These are phyloP conservation scores for Aricia agestis DNA, from an alignment of 1,140 invertebrate species.

Conservation along the genomic window DNA sequence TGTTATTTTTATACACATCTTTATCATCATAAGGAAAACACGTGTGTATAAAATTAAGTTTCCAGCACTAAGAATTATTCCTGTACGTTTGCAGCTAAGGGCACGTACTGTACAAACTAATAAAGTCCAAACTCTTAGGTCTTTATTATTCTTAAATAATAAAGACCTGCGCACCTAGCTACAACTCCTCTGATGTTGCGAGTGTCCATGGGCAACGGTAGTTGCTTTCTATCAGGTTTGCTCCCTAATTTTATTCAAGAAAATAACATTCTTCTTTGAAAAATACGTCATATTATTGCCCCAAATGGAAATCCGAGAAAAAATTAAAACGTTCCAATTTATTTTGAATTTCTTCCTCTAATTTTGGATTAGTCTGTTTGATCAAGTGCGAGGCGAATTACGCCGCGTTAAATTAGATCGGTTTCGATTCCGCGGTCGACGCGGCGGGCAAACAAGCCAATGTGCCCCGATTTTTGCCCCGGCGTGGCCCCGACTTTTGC, in stretches of 20 bases:
- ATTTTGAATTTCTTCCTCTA: slow-evolving; percentile 14
- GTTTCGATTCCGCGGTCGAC: slow-evolving; percentile 34
- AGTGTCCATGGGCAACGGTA: too few species aligned
- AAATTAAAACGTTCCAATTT: slow-evolving; percentile 1
- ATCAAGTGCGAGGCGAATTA: slow-evolving; percentile 27
- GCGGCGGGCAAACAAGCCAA: slow-evolving; percentile 28
- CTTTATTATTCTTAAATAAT: too few species aligned
- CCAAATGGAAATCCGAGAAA: background rate
- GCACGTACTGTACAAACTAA: too few species aligned
- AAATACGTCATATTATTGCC: background rate
- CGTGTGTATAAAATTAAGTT: too few species aligned
- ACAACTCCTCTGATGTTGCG: too few species aligned
- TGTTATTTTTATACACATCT: too few species aligned
- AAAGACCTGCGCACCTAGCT: too few species aligned
- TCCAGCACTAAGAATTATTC: too few species aligned
- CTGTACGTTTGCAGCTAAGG: too few species aligned
- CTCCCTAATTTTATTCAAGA: background rate
- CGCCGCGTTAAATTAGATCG: slow-evolving; percentile 37
- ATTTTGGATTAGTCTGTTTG: slow-evolving; percentile 22
- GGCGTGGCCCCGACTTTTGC: background rate
- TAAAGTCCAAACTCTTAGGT: too few species aligned
- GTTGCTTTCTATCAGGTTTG: too few species aligned
- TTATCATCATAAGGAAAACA: too few species aligned
- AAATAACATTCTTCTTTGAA: background rate
- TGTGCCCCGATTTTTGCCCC: background rate